Conservation (phyloP, 2,113 vertebrate species). For the Eolophus roseicapilla region DNA sequence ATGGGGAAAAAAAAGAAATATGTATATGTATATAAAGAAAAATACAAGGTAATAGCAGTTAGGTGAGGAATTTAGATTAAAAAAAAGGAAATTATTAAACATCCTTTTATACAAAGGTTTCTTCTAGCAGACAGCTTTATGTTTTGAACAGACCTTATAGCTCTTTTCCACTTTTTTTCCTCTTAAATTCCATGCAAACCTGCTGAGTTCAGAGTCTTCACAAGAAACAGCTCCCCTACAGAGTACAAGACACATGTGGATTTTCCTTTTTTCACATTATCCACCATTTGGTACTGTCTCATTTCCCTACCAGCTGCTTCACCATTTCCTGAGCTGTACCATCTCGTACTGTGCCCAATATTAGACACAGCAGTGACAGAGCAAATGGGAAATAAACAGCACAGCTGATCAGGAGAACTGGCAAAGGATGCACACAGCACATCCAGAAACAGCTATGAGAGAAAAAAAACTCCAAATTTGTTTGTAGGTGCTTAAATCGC, state of each 20-base stretch:
- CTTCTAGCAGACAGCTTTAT: not conserved
- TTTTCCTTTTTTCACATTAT: not conserved
- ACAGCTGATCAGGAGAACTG: not conserved
- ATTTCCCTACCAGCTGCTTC: conserved; percentile 37
- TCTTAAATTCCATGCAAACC: not conserved
- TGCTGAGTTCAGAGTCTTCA: not conserved
- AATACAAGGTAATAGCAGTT: not conserved
- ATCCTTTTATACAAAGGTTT: not conserved
- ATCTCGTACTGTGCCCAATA: not conserved
- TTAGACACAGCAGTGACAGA: conserved; percentile 10
- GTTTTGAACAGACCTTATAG: not conserved
- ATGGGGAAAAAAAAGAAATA: accelerated
- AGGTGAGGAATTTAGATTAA: not conserved
- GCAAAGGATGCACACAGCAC: not conserved
- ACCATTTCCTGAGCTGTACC: conserved; percentile 18
- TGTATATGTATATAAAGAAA: not conserved
- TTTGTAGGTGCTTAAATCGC: not conserved
- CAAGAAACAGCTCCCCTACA: not conserved
- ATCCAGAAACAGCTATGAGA: not conserved
- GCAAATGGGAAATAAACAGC: conserved; percentile 32
- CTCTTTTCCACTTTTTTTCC: not conserved
- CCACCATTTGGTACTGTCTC: not conserved
- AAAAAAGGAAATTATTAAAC: not conserved
- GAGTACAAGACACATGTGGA: not conserved
- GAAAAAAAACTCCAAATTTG: not conserved